Conservation (phyloP, 2,888 invertebrate genomes). For the Choreutis nemorana region DNA sequence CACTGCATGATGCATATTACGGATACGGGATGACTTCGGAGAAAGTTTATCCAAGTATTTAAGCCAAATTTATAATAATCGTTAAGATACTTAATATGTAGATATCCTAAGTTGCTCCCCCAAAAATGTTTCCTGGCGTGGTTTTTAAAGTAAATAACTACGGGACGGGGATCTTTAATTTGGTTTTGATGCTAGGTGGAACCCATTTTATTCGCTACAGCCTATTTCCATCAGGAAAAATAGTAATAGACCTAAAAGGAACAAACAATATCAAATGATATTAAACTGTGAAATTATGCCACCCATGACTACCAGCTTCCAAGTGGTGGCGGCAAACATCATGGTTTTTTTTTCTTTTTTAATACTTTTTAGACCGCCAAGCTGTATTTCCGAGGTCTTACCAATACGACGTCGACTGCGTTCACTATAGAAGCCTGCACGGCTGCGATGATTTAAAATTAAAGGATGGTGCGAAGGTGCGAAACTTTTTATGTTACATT, state of each 20-base stretch:
- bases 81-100: too few relatives aligned
- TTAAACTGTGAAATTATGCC: neutral
- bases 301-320: neutral
- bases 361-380: constrained; percentile 29
- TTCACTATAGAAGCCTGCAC: constrained; percentile 39
- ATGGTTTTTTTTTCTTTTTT: neutral
- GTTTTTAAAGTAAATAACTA: too few relatives aligned
- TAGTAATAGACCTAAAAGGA: neutral
- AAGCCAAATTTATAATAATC: too few relatives aligned
- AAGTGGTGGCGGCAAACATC: neutral
- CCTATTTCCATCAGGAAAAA: neutral
- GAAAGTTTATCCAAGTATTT: constrained; percentile 32
- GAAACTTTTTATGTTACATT: too few relatives aligned
- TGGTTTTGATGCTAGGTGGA: too few relatives aligned
- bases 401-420: constrained; percentile 64
- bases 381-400: constrained; percentile 64
- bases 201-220: neutral
- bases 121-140: too few relatives aligned
- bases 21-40: constrained; percentile 42
- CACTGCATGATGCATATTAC: constrained; percentile 52
- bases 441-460: constrained; percentile 33
- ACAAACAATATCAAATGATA: neutral
- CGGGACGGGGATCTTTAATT: too few relatives aligned
- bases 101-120: too few relatives aligned
- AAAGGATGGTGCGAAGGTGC: too few relatives aligned